These are phyloP conservation scores for Motacilla tschutschensis DNA, from an alignment of 2,113 vertebrate species.

Conservation along the genomic window DNA sequence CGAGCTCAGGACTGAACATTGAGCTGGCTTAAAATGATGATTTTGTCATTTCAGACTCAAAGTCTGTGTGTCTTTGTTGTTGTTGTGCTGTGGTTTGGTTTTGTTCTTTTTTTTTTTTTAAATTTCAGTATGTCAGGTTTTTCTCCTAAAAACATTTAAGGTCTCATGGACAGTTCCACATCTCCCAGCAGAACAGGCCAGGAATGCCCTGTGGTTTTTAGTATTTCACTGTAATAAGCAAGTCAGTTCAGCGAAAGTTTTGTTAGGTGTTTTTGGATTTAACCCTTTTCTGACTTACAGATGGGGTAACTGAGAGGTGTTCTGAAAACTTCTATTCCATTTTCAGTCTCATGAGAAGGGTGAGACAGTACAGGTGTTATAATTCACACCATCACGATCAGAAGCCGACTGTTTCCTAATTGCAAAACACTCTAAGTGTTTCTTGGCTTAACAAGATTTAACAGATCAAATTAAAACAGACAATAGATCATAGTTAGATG, in stretches of 20 bases:
- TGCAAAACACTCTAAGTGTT: neutral
- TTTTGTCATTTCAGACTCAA: neutral
- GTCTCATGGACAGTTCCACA: neutral
- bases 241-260: neutral
- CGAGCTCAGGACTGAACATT: accelerated
- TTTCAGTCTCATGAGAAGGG: neutral
- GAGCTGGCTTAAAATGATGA: neutral
- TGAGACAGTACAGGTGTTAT: neutral
- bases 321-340: neutral
- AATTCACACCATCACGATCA: neutral
- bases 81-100: neutral
- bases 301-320: neutral
- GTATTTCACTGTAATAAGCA: neutral
- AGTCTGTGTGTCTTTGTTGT: neutral
- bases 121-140: neutral
- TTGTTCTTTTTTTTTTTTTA: neutral
- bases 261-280: neutral
- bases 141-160: neutral
- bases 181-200: neutral
- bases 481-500: neutral
- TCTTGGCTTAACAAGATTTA: neutral
- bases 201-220: neutral
- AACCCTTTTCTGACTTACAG: neutral
- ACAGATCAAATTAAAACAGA: neutral
- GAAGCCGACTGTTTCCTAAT: neutral